Conservation (phyloP, 2,113 vertebrate species). For the Chlamydotis undulata region DNA sequence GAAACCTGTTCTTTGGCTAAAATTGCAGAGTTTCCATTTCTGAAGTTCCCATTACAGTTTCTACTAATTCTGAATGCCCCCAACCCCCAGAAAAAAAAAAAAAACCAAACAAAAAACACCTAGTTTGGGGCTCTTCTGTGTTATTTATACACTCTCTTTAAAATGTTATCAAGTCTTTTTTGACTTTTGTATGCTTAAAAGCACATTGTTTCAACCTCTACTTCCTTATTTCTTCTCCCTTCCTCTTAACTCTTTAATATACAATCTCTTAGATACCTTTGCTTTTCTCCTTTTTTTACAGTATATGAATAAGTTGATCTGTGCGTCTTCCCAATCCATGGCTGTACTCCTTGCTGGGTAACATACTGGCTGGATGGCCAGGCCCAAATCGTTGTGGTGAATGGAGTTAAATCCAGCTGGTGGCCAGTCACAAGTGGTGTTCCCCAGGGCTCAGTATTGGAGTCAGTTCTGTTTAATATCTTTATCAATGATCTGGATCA, state of each 20-base stretch:
- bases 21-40: background rate
- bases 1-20: background rate
- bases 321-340: background rate
- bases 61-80: background rate
- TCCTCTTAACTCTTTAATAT: constrained; percentile 53
- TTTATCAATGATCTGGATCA: too few species aligned
- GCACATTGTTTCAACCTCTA: constrained; percentile 33
- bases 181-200: background rate
- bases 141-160: background rate
- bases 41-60: background rate
- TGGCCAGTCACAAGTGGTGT: too few species aligned
- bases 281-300: background rate
- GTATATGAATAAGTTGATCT: background rate
- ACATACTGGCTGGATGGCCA: too few species aligned
- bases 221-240: constrained; percentile 59
- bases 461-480: too few species aligned
- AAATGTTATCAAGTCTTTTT: constrained; percentile 2
- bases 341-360: too few species aligned
- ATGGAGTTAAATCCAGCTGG: too few species aligned
- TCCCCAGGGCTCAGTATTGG: too few species aligned
- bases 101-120: background rate
- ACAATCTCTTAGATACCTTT: background rate
- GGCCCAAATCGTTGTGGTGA: too few species aligned
- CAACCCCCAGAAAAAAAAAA: rapidly evolving
- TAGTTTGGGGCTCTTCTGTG: background rate